Conservation (phyloP, 1,140 invertebrate genomes). For the Anastatus disparis region DNA sequence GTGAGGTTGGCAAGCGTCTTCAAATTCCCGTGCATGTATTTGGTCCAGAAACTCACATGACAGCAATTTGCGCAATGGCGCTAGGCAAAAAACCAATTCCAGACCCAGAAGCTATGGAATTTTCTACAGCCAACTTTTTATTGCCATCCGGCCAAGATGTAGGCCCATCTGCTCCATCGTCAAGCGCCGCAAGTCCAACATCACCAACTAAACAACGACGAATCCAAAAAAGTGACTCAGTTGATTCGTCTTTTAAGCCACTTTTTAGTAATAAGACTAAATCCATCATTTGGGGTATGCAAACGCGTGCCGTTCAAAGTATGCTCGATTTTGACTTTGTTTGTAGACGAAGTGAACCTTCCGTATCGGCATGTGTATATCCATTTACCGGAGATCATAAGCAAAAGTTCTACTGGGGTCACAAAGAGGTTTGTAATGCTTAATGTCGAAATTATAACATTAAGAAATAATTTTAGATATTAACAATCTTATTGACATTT, state of each 20-base stretch:
- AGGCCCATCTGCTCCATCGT: constrained; percentile 58
- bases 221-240: constrained; percentile 46
- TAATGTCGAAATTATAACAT: constrained; percentile 5
- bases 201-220: constrained; percentile 50
- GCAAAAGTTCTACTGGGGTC: constrained; percentile 99
- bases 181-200: constrained; percentile 54
- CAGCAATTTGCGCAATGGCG: constrained; percentile 97
- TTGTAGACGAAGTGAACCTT: constrained; percentile 87
- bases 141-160: constrained; percentile 81
- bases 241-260: constrained; percentile 53
- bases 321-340: constrained; percentile 99
- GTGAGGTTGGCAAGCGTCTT: constrained; percentile 88
- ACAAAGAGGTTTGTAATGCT: constrained; percentile 82
- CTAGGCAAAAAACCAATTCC: constrained; percentile 91
- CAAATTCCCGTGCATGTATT: constrained; percentile 96
- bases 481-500: too few relatives aligned
- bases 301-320: constrained; percentile 94
- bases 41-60: constrained; percentile 99
- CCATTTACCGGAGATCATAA: constrained; percentile 99
- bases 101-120: constrained; percentile 72
- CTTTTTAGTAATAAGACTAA: constrained; percentile 89
- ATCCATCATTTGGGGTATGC: constrained; percentile 99
- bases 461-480: too few relatives aligned
- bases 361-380: constrained; percentile 96
- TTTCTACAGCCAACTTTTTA: constrained; percentile 92